Evolutionary conservation across 2,797 vertebrate genomes (phyloP).

Genomic region (Tapirus indicus): DNA sequence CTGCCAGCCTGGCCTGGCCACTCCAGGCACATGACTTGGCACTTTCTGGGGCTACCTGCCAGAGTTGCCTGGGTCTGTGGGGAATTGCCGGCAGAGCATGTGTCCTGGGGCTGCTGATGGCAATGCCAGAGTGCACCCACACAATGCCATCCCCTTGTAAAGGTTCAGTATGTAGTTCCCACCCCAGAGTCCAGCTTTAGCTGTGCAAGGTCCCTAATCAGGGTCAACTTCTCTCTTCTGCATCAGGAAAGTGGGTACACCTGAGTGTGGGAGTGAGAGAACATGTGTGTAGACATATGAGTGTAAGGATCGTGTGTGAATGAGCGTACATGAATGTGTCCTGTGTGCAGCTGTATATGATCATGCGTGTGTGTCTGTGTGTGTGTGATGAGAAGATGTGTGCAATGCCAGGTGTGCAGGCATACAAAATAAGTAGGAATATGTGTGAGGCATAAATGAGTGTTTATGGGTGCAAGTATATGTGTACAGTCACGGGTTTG

Average conservation of each 20-base stretch:
- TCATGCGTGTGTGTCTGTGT: not conserved
- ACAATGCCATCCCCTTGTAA: not conserved
- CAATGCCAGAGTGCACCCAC: not conserved
- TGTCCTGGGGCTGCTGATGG: not conserved
- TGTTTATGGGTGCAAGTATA: not conserved
- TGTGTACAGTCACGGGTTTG: not conserved
- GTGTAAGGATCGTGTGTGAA: not conserved
- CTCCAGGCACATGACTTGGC: slow-evolving; percentile 68
- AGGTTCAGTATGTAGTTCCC: not conserved
- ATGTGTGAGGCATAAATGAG: not conserved
- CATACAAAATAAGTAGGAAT: not conserved
- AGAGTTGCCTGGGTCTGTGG: slow-evolving; percentile 67
- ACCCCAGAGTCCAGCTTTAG: not conserved
- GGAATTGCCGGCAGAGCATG: not conserved
- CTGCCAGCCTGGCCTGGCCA: not conserved
- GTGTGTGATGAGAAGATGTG: not conserved
- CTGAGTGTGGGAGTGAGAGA: not conserved
- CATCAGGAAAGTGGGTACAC: not conserved
- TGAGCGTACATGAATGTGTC: not conserved
- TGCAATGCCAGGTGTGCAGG: not conserved
- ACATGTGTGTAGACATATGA: not conserved
- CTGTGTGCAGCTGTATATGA: not conserved
- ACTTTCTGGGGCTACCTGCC: slow-evolving; percentile 63
- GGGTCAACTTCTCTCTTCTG: not conserved
- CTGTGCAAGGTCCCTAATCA: not conserved